Evolutionary conservation across 2,888 invertebrate genomes (phyloP).

Genomic region (Furcula furcula): DNA sequence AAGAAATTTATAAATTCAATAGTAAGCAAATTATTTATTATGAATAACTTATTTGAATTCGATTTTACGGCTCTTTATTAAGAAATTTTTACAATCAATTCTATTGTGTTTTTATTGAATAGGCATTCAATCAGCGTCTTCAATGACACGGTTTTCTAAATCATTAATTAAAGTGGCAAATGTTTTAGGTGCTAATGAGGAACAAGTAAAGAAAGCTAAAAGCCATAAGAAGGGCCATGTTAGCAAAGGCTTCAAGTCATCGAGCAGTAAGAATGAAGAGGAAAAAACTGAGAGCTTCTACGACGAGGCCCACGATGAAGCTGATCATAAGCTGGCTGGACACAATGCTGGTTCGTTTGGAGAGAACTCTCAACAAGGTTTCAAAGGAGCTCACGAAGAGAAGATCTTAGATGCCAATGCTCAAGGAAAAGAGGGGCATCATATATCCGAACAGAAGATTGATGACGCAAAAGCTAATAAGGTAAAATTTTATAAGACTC

Average conservation of each 20-base stretch:
- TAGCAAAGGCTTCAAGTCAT: conserved; percentile 85
- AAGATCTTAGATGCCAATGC: conserved; percentile 80
- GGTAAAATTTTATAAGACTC: conserved; percentile 44
- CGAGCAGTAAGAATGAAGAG: conserved; percentile 85
- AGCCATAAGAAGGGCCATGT: conserved; percentile 85
- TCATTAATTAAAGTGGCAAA: not conserved
- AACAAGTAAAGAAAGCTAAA: conserved; percentile 77
- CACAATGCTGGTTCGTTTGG: conserved; percentile 82
- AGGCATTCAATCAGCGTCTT: not conserved
- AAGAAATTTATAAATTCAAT: conserved; percentile 14
- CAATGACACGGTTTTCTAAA: conserved; percentile 2
- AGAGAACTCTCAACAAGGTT: conserved; percentile 78
- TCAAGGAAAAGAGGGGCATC: conserved; percentile 82
- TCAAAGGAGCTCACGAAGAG: conserved; percentile 83
- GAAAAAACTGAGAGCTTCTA: conserved; percentile 85
- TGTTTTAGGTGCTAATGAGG: conserved; percentile 73
- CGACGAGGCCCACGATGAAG: conserved; percentile 84
- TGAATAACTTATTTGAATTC: conserved; percentile 13
- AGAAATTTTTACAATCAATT: conserved; percentile 18
- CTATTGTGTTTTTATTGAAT: not conserved
- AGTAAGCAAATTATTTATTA: conserved; percentile 9
- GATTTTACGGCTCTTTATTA: conserved; percentile 28
- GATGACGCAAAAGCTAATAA: conserved; percentile 83
- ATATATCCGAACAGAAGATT: conserved; percentile 76
- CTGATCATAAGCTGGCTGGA: conserved; percentile 79